These are phyloP conservation scores for Parus major DNA, from an alignment of 2,113 vertebrate species.

Conservation along the genomic window DNA sequence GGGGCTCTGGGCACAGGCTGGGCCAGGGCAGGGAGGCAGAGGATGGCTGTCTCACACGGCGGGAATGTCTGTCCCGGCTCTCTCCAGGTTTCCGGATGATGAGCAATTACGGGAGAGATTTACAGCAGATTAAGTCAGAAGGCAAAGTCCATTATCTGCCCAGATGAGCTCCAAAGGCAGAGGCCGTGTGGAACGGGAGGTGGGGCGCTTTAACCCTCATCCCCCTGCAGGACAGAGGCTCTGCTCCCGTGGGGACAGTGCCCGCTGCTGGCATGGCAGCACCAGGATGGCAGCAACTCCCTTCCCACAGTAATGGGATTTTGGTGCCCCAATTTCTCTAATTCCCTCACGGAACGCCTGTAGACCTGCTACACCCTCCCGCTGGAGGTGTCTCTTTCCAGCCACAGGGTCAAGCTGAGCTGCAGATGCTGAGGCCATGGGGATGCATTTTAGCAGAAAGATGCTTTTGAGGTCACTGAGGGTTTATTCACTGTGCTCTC, in stretches of 20 bases:
- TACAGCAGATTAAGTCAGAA: constrained; percentile 43
- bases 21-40: background rate
- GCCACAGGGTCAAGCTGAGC: background rate
- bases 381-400: background rate
- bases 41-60: background rate
- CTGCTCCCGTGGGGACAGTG: fast-evolving
- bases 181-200: fast-evolving
- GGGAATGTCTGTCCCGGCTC: background rate
- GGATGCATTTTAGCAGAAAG: constrained; percentile 3
- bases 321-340: fast-evolving
- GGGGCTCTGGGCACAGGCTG: background rate
- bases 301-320: background rate
- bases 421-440: background rate
- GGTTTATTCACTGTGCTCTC: background rate
- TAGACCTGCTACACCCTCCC: background rate
- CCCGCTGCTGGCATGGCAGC: fast-evolving
- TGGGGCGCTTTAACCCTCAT: background rate
- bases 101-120: constrained; percentile 39
- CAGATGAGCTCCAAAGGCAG: background rate
- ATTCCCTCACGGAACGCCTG: fast-evolving
- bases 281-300: background rate
- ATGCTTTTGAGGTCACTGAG: background rate
- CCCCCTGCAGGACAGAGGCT: background rate
- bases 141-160: constrained; percentile 41
- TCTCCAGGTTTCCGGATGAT: background rate